Evolutionary conservation across 2,888 invertebrate genomes (phyloP).

Genomic region (Limenitis arthemis): DNA sequence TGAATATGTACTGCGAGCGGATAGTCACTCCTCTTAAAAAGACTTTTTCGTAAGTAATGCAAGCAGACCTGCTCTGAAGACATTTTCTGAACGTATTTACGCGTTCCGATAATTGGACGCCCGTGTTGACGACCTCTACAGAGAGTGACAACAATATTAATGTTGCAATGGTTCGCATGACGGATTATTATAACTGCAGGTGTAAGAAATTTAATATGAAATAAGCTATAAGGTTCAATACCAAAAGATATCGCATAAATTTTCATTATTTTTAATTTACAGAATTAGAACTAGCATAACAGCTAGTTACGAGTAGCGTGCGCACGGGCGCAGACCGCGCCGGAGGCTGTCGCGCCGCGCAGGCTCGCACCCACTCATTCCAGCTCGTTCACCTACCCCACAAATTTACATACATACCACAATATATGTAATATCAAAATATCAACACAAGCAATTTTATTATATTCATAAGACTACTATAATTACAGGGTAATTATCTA

Average conservation of each 20-base stretch:
- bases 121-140: conserved; percentile 31
- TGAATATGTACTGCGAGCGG: conserved; percentile 55
- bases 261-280: background rate
- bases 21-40: conserved; percentile 48
- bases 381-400: conserved; percentile 65
- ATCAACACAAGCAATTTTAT: background rate
- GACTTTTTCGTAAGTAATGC: conserved; percentile 43
- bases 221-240: conserved; percentile 3
- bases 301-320: conserved; percentile 50
- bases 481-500: too few species aligned
- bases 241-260: too few species aligned
- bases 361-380: conserved; percentile 57
- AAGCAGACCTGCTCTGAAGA: conserved; percentile 31
- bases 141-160: conserved; percentile 38
- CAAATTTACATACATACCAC: conserved; percentile 62
- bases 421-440: conserved; percentile 32
- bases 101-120: conserved; percentile 30
- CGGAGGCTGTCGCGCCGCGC: conserved; percentile 49
- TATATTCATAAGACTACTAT: too few species aligned
- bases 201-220: conserved; percentile 6
- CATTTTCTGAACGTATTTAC: conserved; percentile 23
- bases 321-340: conserved; percentile 56
- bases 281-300: conserved; percentile 19
- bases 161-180: conserved; percentile 34
- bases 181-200: conserved; percentile 23